phyloP scores from a whole-genome alignment of 2,797 vertebrate species.

The Pempheris klunzingeri region DNA sequence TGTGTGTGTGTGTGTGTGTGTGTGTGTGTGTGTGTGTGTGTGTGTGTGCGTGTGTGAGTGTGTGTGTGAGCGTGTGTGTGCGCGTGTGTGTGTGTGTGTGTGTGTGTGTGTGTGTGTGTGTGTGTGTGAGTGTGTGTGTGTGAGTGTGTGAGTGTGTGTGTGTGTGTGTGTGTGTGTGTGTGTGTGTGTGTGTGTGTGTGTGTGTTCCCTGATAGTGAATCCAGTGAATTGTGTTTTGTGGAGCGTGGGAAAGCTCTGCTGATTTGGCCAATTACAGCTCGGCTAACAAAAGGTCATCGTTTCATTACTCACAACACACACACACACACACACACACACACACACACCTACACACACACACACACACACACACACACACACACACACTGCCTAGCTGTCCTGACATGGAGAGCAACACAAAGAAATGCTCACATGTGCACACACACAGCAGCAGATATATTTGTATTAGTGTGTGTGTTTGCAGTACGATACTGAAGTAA shows the following conservation, averaged over 20 bases:
- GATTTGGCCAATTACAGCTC: constrained; percentile 64
- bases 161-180: constrained; percentile 21
- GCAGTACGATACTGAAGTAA: too few relatives aligned
- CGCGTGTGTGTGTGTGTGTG: constrained; percentile 8
- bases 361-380: too few relatives aligned
- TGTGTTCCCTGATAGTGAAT: constrained; percentile 33
- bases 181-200: constrained; percentile 21
- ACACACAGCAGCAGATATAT: too few relatives aligned
- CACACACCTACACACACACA: too few relatives aligned
- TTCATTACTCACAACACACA: constrained; percentile 44
- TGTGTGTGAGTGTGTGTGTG: constrained; percentile 21
- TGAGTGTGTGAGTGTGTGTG: too few relatives aligned
- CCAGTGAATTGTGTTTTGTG: constrained; percentile 57
- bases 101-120: constrained; percentile 17
- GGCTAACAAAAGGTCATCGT: constrained; percentile 67
- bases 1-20: constrained; percentile 12
- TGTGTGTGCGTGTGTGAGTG: too few relatives aligned
- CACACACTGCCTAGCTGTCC: too few relatives aligned
- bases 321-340: background rate
- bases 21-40: constrained; percentile 10
- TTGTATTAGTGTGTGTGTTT: too few relatives aligned
- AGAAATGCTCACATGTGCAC: too few relatives aligned
- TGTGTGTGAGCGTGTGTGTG: too few relatives aligned
- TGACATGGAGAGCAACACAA: too few relatives aligned
- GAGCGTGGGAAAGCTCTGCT: constrained; percentile 57